A percentile compares a stretch with the other conserved stretches of the same genome.
Conservation (phyloP, 2,888 invertebrate genomes). For the Metallyticus violacea region DNA sequence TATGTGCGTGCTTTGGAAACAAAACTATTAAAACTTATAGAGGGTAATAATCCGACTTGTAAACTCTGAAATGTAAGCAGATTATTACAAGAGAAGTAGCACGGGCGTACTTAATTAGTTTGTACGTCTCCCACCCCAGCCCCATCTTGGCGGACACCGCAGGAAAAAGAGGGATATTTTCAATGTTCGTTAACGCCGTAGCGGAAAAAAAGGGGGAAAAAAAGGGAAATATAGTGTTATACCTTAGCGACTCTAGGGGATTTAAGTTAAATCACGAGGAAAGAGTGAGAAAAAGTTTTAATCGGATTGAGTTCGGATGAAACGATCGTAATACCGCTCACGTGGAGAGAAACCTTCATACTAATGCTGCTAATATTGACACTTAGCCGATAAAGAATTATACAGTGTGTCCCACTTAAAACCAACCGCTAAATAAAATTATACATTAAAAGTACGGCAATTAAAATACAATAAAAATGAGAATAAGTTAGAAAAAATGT, state of each 20-base stretch:
- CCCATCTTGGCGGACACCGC: too few relatives aligned
- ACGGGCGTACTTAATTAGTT: not conserved
- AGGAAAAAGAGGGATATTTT: not conserved
- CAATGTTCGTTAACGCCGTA: not conserved
- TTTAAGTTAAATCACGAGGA: not conserved
- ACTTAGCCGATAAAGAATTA: not conserved
- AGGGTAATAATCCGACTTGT: not conserved
- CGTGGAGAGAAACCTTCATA: not conserved
- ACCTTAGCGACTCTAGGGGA: not conserved
- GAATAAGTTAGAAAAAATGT: too few relatives aligned
- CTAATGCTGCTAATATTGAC: too few relatives aligned
- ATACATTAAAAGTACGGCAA: too few relatives aligned
- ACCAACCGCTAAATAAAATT: too few relatives aligned
- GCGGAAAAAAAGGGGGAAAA: not conserved
- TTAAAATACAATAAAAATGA: too few relatives aligned
- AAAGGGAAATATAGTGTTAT: not conserved
- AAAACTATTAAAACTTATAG: not conserved
- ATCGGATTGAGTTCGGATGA: not conserved
- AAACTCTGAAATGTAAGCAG: not conserved
- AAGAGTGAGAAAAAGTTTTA: not conserved
- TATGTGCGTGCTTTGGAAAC: not conserved
- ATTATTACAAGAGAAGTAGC: not conserved
- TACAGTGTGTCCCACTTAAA: too few relatives aligned
- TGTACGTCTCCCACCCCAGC: too few relatives aligned
- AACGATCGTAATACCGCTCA: not conserved